These are phyloP conservation scores for Panzeria rudis DNA, from an alignment of 2,888 invertebrate species.

Conservation along the genomic window DNA sequence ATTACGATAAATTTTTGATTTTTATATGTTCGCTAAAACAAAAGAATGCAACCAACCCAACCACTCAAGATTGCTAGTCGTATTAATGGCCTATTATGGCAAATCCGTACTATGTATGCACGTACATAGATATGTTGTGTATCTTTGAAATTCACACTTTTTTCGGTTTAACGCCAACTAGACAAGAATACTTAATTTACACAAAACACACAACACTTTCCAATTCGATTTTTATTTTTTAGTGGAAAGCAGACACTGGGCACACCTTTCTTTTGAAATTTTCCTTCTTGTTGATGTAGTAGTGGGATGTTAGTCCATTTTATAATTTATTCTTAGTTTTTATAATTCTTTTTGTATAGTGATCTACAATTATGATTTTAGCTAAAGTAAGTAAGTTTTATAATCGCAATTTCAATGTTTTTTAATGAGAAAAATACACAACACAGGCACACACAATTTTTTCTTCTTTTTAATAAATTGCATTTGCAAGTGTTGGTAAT, in stretches of 20 bases:
- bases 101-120: constrained; percentile 19
- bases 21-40: neutral
- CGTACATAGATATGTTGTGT: constrained; percentile 20
- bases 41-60: constrained; percentile 13
- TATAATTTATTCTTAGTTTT: constrained; percentile 11
- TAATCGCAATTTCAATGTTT: constrained; percentile 57
- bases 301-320: constrained; percentile 21
- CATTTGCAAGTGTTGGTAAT: constrained; percentile 63
- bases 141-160: constrained; percentile 53
- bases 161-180: constrained; percentile 69
- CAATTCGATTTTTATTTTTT: constrained; percentile 70
- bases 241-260: constrained; percentile 63
- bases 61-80: constrained; percentile 21
- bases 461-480: constrained; percentile 50
- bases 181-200: constrained; percentile 69
- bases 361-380: constrained; percentile 9
- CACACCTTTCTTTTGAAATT: constrained; percentile 70
- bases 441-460: constrained; percentile 40
- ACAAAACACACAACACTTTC: constrained; percentile 65
- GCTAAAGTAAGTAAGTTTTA: constrained; percentile 9
- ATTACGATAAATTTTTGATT: constrained; percentile 31
- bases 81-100: constrained; percentile 41
- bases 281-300: constrained; percentile 33
- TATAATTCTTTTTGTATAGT: neutral
- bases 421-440: constrained; percentile 46